These are phyloP conservation scores for Pelobates cultripes DNA, from an alignment of 2,797 vertebrate genomes.

Conservation along the genomic window DNA sequence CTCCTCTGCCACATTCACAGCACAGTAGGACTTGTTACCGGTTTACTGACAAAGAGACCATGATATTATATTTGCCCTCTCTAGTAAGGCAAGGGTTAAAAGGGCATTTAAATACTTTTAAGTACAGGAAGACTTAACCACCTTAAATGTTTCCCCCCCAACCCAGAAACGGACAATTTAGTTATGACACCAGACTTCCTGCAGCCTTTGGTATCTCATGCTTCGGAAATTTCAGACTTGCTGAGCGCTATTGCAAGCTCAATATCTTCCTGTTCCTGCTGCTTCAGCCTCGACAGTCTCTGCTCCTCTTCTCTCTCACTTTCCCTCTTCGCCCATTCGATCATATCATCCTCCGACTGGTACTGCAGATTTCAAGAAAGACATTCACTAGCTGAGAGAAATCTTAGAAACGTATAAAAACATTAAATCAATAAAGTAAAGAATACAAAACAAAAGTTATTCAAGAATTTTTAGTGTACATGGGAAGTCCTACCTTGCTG, in stretches of 20 bases:
- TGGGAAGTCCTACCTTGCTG: no score
- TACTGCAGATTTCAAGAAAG: slow-evolving; percentile 80
- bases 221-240: slow-evolving; percentile 97
- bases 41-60: slow-evolving; percentile 15
- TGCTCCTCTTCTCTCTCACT: slow-evolving; percentile 96
- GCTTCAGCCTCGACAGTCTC: slow-evolving; percentile 89
- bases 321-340: slow-evolving; percentile 98
- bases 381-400: slow-evolving; percentile 45
- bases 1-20: slow-evolving; percentile 20
- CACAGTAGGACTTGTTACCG: slow-evolving; percentile 21
- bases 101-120: slow-evolving; percentile 68
- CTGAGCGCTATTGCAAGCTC: slow-evolving; percentile 98
- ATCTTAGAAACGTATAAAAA: slow-evolving; percentile 14
- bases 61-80: background rate
- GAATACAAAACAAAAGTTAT: background rate
- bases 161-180: slow-evolving; percentile 52
- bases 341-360: slow-evolving; percentile 98
- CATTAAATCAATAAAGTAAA: background rate
- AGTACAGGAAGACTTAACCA: slow-evolving; percentile 68
- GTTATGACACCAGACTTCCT: slow-evolving; percentile 51
- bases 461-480: no score
- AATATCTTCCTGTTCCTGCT: slow-evolving; percentile 97
- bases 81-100: slow-evolving; percentile 16
- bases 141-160: slow-evolving; percentile 61
- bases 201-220: slow-evolving; percentile 60